Percentiles rank a stretch among this genome's conserved stretches.
Evolutionary conservation across 92 coral and sea anemone species (phyloP).

Genomic region (Porites lobata): DNA sequence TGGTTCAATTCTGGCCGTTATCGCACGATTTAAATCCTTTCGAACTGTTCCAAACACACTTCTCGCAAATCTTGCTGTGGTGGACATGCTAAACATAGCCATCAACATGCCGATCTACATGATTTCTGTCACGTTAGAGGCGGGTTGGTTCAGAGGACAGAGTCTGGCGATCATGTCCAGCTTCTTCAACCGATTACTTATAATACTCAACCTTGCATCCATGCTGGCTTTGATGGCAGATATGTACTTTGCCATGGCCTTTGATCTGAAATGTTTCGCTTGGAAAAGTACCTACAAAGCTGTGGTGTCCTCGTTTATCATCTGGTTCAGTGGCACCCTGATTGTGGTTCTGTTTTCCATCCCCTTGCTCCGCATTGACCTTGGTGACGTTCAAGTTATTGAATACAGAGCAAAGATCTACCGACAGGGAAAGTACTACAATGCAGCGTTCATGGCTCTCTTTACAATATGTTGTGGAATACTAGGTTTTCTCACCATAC

Average conservation of each 20-base stretch:
- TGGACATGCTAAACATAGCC: constrained; percentile 7
- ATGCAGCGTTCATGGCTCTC: neutral
- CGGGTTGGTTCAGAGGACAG: neutral
- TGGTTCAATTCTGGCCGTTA: neutral
- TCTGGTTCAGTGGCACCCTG: neutral
- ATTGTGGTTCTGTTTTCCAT: neutral
- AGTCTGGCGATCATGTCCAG: neutral
- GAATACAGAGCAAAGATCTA: constrained; percentile 5
- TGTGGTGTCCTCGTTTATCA: neutral
- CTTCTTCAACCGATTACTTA: neutral
- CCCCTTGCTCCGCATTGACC: neutral
- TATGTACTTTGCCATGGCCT: constrained; percentile 2
- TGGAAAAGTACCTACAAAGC: constrained; percentile 15
- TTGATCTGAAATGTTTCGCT: neutral
- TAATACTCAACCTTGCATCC: constrained; percentile 10
- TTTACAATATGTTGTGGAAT: neutral
- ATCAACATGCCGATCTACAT: neutral
- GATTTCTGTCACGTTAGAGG: neutral
- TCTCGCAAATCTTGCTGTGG: constrained; percentile 1
- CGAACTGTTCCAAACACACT: constrained; percentile 4
- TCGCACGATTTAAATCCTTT: constrained; percentile 20
- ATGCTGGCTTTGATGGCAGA: constrained; percentile 8
- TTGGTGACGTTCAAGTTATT: constrained; percentile 4
- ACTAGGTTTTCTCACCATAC: neutral
- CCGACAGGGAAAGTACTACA: neutral